phyloP scores from a whole-genome alignment of 1,140 invertebrate genomes.

The Ridgeia piscesae region DNA sequence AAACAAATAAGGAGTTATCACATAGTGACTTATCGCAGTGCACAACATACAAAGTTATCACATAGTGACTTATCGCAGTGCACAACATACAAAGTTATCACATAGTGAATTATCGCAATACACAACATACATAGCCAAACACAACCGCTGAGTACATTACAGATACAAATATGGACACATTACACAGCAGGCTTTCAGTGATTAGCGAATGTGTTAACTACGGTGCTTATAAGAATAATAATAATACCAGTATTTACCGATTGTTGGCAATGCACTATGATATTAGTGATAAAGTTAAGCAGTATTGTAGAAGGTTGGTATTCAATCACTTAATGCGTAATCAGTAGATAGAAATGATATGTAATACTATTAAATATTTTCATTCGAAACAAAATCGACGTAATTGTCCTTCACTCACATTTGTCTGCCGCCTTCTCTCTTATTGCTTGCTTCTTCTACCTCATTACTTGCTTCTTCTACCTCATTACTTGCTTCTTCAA shows the following conservation, averaged over 20 bases:
- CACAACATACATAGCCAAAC: background rate
- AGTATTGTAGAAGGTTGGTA: background rate
- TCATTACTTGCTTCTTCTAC: background rate
- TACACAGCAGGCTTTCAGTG: background rate
- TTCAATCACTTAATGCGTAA: background rate
- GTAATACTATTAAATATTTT: background rate
- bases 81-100: background rate
- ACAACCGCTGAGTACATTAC: background rate
- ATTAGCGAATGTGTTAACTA: background rate
- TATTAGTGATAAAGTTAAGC: background rate
- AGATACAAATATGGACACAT: background rate
- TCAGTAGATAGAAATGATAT: background rate
- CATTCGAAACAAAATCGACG: background rate
- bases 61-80: background rate
- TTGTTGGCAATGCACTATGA: background rate
- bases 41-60: background rate
- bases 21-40: background rate
- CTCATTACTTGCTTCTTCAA: background rate
- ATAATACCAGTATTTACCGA: background rate
- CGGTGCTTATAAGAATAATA: background rate
- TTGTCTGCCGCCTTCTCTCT: background rate
- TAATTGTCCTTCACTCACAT: background rate
- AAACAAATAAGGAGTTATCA: background rate
- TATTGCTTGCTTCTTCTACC: too few relatives aligned
- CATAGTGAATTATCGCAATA: background rate